Conservation (phyloP, 2,888 invertebrate genomes). For the Teinopalpus imperialis region DNA sequence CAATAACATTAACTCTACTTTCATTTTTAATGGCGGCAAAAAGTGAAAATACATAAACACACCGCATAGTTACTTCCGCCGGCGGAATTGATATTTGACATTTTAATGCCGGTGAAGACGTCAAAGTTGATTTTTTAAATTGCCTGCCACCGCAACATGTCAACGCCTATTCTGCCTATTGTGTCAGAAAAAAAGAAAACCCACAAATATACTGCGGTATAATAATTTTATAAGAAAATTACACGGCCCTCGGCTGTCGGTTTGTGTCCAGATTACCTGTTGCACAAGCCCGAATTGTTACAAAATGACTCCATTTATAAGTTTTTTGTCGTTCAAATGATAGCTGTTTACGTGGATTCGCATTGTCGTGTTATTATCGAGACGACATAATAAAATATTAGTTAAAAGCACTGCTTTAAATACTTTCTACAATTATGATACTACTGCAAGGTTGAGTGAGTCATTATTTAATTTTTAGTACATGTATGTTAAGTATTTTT, state of each 20-base stretch:
- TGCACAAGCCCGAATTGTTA: constrained; percentile 64
- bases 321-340: constrained; percentile 64
- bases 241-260: constrained; percentile 69
- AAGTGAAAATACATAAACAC: constrained; percentile 64
- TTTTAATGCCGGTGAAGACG: constrained; percentile 55
- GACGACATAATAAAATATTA: constrained; percentile 62
- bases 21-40: constrained; percentile 28
- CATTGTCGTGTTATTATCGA: constrained; percentile 62
- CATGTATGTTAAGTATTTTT: too few relatives aligned
- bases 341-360: constrained; percentile 65
- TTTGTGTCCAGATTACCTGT: constrained; percentile 74
- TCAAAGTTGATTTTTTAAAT: constrained; percentile 55
- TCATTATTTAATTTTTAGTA: too few relatives aligned
- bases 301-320: constrained; percentile 74
- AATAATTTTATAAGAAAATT: constrained; percentile 75
- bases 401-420: constrained; percentile 49
- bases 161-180: constrained; percentile 72
- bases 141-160: constrained; percentile 69
- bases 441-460: too few relatives aligned
- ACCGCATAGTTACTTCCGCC: constrained; percentile 66
- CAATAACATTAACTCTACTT: constrained; percentile 46
- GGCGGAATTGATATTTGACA: constrained; percentile 41
- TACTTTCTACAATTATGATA: too few relatives aligned
- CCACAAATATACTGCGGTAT: constrained; percentile 68
- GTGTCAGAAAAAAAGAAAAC: constrained; percentile 51